Evolutionary conservation across 2,888 invertebrate genomes (phyloP), one percentile per base, ranked within the genome.

Genomic region (Zeuzera pyrina): DNA sequence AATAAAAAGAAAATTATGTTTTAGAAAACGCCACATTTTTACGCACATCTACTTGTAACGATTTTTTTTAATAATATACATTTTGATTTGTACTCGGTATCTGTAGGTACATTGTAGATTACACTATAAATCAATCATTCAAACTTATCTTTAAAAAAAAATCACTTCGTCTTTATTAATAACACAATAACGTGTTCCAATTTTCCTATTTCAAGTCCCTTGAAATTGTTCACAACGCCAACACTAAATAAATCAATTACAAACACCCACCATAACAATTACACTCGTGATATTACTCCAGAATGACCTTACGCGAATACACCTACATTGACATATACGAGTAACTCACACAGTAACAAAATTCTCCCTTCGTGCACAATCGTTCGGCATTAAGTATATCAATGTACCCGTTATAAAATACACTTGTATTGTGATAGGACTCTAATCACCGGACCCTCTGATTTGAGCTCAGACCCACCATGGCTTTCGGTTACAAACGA

Each of bases 201-300:
- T n/a, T n/a, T n/a, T n/a, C n/a, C n/a, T n/a, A n/a, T n/a, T n/a
- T n/a, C n/a, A n/a, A n/a, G n/a, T n/a, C n/a, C n/a, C n/a, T n/a
- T n/a, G n/a, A n/a, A n/a, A n/a, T n/a, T n/a, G n/a, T n/a, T n/a
- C n/a, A n/a, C n/a, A n/a, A n/a, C n/a, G n/a, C n/a, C n/a, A n/a
- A n/a, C n/a, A 19, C 19, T 5, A 24, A 63, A 70, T 74, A 73
- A 74, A 74, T 76, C 73, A 73, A 72, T 76, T 76, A 72, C 59
- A 36, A 43, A 52, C 71, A 70, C 66, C 70, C 66, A 67, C 65
- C 53, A 55, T 66, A 62, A 71, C 66, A 63, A 70, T 69, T 66
- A 71, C 69, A 71, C 70, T 72, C 64, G 69, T 67, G 63, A 68
- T 65, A 61, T 70, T 66, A 64, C 66, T 57, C 60, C 51, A 60